A percentile compares a stretch with the other conserved stretches of the same genome.
Evolutionary conservation across 2,113 vertebrate genomes (phyloP).

Genomic region (Oncorhynchus nerka): DNA sequence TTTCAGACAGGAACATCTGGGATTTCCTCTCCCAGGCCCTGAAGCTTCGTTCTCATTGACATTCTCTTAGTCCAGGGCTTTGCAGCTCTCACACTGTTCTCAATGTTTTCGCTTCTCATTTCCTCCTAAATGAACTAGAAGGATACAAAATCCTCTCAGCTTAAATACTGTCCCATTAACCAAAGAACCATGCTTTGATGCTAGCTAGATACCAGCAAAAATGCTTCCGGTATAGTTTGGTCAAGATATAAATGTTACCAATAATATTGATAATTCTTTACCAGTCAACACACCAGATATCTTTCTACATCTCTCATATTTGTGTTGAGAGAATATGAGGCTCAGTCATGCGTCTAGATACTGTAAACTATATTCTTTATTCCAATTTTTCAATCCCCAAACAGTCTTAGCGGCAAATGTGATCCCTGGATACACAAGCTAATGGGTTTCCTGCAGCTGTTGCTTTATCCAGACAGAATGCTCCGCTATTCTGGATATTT

Average conservation of each 20-base stretch:
- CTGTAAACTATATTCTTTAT: neutral
- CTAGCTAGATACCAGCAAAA: neutral
- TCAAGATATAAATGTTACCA: neutral
- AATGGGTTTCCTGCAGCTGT: slow-evolving; percentile 72
- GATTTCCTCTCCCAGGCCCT: slow-evolving; percentile 53
- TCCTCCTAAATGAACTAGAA: slow-evolving; percentile 17
- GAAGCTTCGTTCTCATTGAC: slow-evolving; percentile 34
- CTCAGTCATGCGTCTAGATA: slow-evolving; percentile 1
- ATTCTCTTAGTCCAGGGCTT: slow-evolving; percentile 5
- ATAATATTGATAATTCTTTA: neutral
- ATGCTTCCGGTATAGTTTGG: neutral
- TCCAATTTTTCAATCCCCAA: slow-evolving; percentile 29
- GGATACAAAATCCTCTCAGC: slow-evolving; percentile 22
- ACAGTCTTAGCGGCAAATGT: slow-evolving; percentile 25
- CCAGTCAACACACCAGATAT: neutral
- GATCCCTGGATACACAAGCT: slow-evolving; percentile 38
- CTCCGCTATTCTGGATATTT: slow-evolving; percentile 55
- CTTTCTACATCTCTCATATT: neutral
- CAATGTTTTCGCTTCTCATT: slow-evolving; percentile 8
- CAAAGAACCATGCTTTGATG: neutral
- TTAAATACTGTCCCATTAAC: neutral
- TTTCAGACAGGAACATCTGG: slow-evolving; percentile 65
- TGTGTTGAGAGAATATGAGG: neutral
- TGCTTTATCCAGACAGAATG: slow-evolving; percentile 40
- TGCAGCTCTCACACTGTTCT: neutral